Evolutionary conservation across 2,113 vertebrate genomes (phyloP), one percentile per base, ranked within the genome.

Genomic region (Corythoichthys haematopterus): DNA sequence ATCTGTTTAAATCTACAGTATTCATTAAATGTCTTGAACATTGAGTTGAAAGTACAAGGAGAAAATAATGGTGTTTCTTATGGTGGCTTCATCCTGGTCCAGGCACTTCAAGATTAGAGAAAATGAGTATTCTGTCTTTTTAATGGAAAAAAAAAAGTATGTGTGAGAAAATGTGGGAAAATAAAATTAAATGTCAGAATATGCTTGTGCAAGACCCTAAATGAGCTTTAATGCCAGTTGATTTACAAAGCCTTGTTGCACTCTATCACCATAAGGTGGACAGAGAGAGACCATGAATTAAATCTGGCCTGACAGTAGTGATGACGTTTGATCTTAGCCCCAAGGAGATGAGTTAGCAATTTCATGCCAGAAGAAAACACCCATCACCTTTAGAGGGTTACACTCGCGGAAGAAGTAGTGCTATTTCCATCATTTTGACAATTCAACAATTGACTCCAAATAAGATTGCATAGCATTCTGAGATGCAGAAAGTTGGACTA

Each of bases 331-430:
- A 85, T 81, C 82, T 78, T 70, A 70, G 70, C 80, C 82, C 79
- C 71, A 13, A 69, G 56, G 81, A 85, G 88, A 87, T 82, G 80
- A 83, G 80, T 87, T 87, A 73, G 84, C 83, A 75, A 85, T 89
- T 84, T 72, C 70, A 75, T 78, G 77, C 78, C 81, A 78, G 76
- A 62, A 78, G 84, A 80, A 84, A 84, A 80, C 83, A 85, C 83
- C 75, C 67, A 87, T 88, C 84, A 84, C 80, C 80, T 82, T 82
- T 78, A 80, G 75, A 71, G 77, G 71, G 76, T 69, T 64, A 60
- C 79, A 76, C 74, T 75, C 68, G 66, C 80, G 81, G 84, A 84
- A 37, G 64, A 82, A 88, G 80, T 66, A 71, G 74, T 68, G 74
- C 67, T 37, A 74, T 80, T 85, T 85, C 65, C 77, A 80, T 88